A percentile compares a stretch with the other conserved stretches of the same genome.
These are phyloP conservation scores for Linepithema humile DNA, from an alignment of 1,140 invertebrate genomes.

Conservation along the genomic window DNA sequence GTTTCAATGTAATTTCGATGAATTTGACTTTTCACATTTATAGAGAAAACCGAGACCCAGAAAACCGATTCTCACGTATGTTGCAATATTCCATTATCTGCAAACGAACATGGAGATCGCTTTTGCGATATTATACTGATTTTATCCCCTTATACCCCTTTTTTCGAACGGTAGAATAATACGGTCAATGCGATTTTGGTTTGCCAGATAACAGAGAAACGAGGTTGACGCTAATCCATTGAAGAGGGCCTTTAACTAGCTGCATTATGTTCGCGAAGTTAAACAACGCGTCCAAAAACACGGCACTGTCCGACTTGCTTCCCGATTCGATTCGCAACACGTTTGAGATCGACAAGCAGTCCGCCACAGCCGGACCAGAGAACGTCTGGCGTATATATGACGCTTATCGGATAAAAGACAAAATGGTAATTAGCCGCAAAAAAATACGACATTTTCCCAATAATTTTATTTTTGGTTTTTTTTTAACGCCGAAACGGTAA, in stretches of 20 bases:
- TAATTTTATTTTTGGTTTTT: too few relatives aligned
- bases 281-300: constrained; percentile 87
- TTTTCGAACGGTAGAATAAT: background rate
- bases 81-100: background rate
- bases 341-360: constrained; percentile 95
- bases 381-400: constrained; percentile 97
- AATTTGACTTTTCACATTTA: too few relatives aligned
- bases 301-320: constrained; percentile 81
- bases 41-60: too few relatives aligned
- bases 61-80: background rate
- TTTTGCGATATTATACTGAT: constrained; percentile 8
- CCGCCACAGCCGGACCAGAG: constrained; percentile 95
- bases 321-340: constrained; percentile 94
- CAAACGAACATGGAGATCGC: too few relatives aligned
- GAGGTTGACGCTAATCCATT: constrained; percentile 31
- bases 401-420: constrained; percentile 94
- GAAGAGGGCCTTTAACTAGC: background rate
- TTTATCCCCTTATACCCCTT: too few relatives aligned
- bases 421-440: constrained; percentile 89
- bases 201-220: constrained; percentile 20
- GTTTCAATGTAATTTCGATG: constrained; percentile 17
- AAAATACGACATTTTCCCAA: background rate
- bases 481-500: constrained; percentile 27
- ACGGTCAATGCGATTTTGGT: background rate
- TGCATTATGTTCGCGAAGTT: constrained; percentile 90